Evolutionary conservation across 2,797 vertebrate genomes (phyloP).

Genomic region (Sebastes matsubarae): DNA sequence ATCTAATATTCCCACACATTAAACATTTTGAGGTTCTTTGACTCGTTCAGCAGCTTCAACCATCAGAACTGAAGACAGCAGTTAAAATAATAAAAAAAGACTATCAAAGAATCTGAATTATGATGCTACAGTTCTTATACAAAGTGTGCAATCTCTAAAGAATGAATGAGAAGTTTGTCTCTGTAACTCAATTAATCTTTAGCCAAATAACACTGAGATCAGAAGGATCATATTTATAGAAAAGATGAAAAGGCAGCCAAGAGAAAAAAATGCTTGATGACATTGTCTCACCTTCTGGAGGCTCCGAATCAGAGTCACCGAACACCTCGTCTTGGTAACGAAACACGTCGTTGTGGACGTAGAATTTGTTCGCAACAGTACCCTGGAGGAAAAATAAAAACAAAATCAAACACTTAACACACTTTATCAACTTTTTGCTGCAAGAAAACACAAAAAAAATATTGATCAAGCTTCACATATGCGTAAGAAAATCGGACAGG

Average conservation of each 20-base stretch:
- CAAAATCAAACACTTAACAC: not conserved
- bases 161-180: not conserved
- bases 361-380: constrained; percentile 97
- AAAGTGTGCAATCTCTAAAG: not conserved
- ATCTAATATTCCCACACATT: not conserved
- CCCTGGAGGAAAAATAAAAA: constrained; percentile 78
- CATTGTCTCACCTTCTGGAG: constrained; percentile 86
- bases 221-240: not conserved
- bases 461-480: not conserved
- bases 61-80: no score
- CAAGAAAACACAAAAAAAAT: not conserved
- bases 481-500: accelerated
- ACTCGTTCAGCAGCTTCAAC: not conserved
- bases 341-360: constrained; percentile 98
- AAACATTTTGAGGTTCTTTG: not conserved
- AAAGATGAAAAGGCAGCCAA: not conserved
- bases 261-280: accelerated
- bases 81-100: no score
- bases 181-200: not conserved
- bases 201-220: not conserved
- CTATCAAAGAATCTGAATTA: not conserved
- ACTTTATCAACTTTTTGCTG: not conserved
- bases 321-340: constrained; percentile 98
- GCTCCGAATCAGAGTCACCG: constrained; percentile 94
- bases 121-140: not conserved